These are phyloP conservation scores for Halictus rubicundus DNA, from an alignment of 1,140 invertebrate genomes.

Conservation along the genomic window DNA sequence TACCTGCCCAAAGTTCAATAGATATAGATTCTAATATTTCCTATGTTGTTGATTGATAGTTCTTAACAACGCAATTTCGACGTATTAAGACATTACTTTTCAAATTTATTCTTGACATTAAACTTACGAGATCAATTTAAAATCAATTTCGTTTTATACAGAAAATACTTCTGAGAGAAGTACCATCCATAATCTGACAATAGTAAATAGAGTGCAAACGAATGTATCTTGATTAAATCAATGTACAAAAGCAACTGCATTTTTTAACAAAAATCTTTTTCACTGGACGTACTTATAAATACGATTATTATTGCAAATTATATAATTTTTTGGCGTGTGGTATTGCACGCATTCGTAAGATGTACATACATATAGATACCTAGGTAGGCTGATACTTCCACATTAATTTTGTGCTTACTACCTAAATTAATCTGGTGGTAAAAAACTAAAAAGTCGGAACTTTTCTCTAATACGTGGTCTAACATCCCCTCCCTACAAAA, in stretches of 20 bases:
- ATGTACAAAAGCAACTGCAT: background rate
- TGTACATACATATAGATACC: conserved; percentile 40
- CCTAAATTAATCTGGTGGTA: conserved; percentile 89
- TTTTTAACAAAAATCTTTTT: background rate
- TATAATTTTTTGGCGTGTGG: conserved; percentile 4
- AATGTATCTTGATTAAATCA: conserved; percentile 1
- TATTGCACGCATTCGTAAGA: conserved; percentile 47
- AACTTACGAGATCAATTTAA: conserved; percentile 13
- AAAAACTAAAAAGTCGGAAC: conserved; percentile 92
- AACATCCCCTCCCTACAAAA: conserved; percentile 93
- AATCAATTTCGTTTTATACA: background rate
- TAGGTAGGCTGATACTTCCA: conserved; percentile 30
- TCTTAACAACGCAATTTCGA: conserved; percentile 11
- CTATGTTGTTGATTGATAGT: conserved; percentile 13
- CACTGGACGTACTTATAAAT: conserved; percentile 11
- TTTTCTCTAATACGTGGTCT: conserved; percentile 93
- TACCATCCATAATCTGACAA: background rate
- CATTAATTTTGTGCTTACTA: conserved; percentile 46
- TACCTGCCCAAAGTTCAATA: conserved; percentile 47
- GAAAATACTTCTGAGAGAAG: background rate
- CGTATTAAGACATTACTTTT: conserved; percentile 19
- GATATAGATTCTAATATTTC: conserved; percentile 35
- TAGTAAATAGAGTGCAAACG: background rate
- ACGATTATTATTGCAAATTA: conserved; percentile 28
- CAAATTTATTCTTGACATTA: conserved; percentile 4